Conservation (phyloP, 2,113 vertebrate genomes). For the Callipepla californica region DNA sequence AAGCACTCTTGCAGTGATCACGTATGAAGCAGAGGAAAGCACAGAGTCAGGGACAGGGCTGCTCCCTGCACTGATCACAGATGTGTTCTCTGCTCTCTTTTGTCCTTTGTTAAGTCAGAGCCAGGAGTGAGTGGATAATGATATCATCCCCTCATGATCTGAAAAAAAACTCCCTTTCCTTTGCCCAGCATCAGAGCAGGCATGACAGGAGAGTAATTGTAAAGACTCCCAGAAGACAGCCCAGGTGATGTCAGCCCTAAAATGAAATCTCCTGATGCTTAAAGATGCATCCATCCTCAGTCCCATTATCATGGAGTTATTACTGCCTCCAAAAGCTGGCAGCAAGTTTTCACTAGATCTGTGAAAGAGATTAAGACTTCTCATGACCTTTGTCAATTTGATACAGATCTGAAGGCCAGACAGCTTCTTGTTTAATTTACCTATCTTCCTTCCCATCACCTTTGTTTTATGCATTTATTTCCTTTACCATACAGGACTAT, state of each 20-base stretch:
- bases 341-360: not conserved
- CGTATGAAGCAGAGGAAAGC: not conserved
- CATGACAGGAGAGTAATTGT: not conserved
- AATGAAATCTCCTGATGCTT: not conserved
- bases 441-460: accelerated
- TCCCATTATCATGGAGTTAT: not conserved
- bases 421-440: not conserved
- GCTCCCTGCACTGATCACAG: not conserved
- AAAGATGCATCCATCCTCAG: not conserved
- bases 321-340: not conserved
- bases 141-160: not conserved
- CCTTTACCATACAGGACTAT: not conserved
- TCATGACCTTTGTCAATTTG: not conserved
- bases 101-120: not conserved
- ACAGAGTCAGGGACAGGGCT: not conserved
- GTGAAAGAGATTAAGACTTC: not conserved
- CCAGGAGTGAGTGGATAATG: not conserved
- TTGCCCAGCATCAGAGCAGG: not conserved
- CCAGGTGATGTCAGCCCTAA: not conserved
- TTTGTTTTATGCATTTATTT: not conserved
- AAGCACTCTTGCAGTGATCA: not conserved
- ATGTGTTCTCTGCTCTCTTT: not conserved
- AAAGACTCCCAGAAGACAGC: not conserved
- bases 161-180: not conserved
- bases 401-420: not conserved